These are phyloP conservation scores for Papilio protenor DNA, from an alignment of 2,888 invertebrate species.

Conservation along the genomic window DNA sequence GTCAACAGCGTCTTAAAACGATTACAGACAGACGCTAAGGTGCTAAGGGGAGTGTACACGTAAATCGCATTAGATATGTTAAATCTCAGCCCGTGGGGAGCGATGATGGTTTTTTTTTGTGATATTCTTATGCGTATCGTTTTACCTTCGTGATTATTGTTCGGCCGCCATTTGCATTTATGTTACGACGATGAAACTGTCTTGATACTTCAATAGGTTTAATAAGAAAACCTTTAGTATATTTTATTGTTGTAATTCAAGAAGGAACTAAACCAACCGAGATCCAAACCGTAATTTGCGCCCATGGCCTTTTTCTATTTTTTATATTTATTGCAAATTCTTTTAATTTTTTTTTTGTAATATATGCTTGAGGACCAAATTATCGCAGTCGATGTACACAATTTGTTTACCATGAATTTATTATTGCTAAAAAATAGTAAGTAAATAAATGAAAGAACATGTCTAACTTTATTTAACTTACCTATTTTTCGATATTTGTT, in stretches of 20 bases:
- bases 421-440: neutral
- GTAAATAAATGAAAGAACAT: too few species aligned
- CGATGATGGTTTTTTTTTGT: constrained; percentile 60
- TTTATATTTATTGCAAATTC: too few species aligned
- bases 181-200: constrained; percentile 41
- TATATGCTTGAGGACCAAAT: neutral
- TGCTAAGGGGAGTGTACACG: constrained; percentile 74
- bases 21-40: constrained; percentile 73
- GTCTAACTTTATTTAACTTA: too few species aligned
- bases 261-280: too few species aligned
- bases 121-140: constrained; percentile 83
- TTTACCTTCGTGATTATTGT: constrained; percentile 82
- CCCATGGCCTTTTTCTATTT: too few species aligned
- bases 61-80: constrained; percentile 84
- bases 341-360: neutral
- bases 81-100: constrained; percentile 72
- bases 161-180: constrained; percentile 78
- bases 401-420: neutral
- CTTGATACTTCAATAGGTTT: constrained; percentile 19
- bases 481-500: too few species aligned
- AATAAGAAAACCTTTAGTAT: neutral
- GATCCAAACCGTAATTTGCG: too few species aligned
- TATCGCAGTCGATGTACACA: neutral
- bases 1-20: constrained; percentile 80
- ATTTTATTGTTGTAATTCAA: too few species aligned